phyloP scores from a whole-genome alignment of 2,797 vertebrate species.

The Lophius americanus region DNA sequence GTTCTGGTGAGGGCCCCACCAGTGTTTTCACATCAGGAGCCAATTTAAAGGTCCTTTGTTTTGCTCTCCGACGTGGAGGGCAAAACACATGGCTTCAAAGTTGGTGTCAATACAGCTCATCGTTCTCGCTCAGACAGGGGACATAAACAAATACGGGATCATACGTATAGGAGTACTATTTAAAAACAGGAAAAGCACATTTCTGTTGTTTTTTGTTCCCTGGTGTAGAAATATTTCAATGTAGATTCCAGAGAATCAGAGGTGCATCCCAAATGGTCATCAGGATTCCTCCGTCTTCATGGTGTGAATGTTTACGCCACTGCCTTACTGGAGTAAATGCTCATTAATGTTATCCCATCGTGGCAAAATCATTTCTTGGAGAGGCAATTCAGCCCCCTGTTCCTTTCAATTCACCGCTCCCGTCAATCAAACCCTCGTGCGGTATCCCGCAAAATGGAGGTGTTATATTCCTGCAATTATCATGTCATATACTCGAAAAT shows the following conservation, averaged over 20 bases:
- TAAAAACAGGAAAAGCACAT: slow-evolving; percentile 36
- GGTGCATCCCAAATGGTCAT: slow-evolving; percentile 62
- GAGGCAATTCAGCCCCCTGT: slow-evolving; percentile 97
- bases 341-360: slow-evolving; percentile 98
- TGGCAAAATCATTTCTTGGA: slow-evolving; percentile 95
- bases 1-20: slow-evolving; percentile 89
- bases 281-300: slow-evolving; percentile 83
- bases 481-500: slow-evolving; percentile 99
- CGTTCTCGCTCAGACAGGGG: slow-evolving; percentile 36
- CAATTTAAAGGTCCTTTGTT: slow-evolving; percentile 93
- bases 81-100: slow-evolving; percentile 75
- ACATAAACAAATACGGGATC: slow-evolving; percentile 44
- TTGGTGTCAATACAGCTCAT: slow-evolving; percentile 55
- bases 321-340: slow-evolving; percentile 92
- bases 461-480: slow-evolving; percentile 99
- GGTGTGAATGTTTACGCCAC: slow-evolving; percentile 94
- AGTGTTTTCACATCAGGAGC: slow-evolving; percentile 94
- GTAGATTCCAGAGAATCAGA: slow-evolving; percentile 55
- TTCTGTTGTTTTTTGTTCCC: slow-evolving; percentile 39
- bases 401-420: slow-evolving; percentile 99
- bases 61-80: slow-evolving; percentile 87
- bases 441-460: slow-evolving; percentile 99
- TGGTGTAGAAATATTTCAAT: slow-evolving; percentile 42
- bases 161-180: slow-evolving; percentile 23
- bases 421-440: slow-evolving; percentile 94